Evolutionary conservation across 2,113 vertebrate species (phyloP).

Genomic region (Pelobates fuscus): DNA sequence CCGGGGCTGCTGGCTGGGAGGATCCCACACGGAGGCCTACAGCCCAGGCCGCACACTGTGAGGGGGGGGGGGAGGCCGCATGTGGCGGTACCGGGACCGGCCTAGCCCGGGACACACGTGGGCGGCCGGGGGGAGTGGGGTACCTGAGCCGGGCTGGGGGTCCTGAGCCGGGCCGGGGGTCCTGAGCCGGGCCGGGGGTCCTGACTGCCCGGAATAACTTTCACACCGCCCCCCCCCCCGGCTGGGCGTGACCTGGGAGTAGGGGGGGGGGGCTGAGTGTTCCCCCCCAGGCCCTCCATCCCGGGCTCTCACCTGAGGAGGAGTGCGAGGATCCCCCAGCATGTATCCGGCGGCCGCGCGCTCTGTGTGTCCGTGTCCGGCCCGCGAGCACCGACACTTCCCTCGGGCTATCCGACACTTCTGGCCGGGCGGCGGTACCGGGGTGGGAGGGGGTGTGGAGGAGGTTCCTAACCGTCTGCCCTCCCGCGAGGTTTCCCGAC

Average conservation of each 20-base stretch:
- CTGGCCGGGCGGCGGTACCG: too few species aligned
- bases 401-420: too few species aligned
- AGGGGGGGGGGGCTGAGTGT: too few species aligned
- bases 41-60: conserved; percentile 72
- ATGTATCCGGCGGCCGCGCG: conserved; percentile 40
- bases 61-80: conserved; percentile 31
- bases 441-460: conserved; percentile 59
- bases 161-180: too few species aligned
- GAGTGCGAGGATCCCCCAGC: conserved; percentile 29
- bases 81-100: too few species aligned
- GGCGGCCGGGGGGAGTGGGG: too few species aligned
- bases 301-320: conserved; percentile 16
- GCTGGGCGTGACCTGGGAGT: too few species aligned
- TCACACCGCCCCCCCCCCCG: too few species aligned
- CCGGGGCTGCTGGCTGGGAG: neutral
- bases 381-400: conserved; percentile 54
- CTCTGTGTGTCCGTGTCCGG: neutral
- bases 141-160: too few species aligned
- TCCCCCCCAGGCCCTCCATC: neutral
- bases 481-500: conserved; percentile 18
- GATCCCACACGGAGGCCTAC: conserved; percentile 62
- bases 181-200: neutral
- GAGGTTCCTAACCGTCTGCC: conserved; percentile 43
- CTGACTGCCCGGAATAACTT: conserved; percentile 51
- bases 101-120: conserved; percentile 17